These are phyloP conservation scores for Azemiops feae DNA, from an alignment of 2,113 vertebrate species.

Conservation along the genomic window DNA sequence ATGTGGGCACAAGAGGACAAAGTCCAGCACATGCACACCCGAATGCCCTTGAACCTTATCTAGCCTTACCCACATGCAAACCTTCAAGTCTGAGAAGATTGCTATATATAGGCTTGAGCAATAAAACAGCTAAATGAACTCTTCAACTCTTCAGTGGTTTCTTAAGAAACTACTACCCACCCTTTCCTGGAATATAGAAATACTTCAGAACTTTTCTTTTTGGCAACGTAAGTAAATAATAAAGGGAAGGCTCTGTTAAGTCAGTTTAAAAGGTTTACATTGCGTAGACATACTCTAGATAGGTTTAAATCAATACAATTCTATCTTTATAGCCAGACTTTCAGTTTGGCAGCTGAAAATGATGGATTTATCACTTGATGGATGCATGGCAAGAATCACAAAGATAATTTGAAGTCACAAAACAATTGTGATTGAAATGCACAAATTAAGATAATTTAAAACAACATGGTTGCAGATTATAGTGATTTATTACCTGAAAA, in stretches of 20 bases:
- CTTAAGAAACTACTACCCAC: not conserved
- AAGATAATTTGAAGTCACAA: not conserved
- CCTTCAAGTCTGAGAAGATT: not conserved
- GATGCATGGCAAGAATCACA: not conserved
- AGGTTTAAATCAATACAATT: not conserved
- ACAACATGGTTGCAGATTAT: not conserved
- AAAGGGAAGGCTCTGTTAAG: not conserved
- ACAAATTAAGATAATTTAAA: not conserved
- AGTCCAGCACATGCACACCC: not conserved
- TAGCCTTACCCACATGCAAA: not conserved
- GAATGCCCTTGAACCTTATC: not conserved
- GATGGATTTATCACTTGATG: not conserved
- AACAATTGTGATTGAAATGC: not conserved
- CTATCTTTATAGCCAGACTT: not conserved
- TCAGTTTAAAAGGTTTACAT: not conserved
- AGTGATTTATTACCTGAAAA: conserved; percentile 85
- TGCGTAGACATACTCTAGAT: not conserved
- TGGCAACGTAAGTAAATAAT: not conserved
- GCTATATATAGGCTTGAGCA: not conserved
- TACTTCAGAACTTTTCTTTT: not conserved
- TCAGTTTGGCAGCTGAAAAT: not conserved
- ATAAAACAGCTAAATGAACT: not conserved
- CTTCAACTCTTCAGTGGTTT: not conserved
- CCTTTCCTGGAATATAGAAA: not conserved
- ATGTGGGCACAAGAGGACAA: not conserved